These are phyloP conservation scores for Melieria crassipennis DNA, from an alignment of 2,888 invertebrate species.

Conservation along the genomic window DNA sequence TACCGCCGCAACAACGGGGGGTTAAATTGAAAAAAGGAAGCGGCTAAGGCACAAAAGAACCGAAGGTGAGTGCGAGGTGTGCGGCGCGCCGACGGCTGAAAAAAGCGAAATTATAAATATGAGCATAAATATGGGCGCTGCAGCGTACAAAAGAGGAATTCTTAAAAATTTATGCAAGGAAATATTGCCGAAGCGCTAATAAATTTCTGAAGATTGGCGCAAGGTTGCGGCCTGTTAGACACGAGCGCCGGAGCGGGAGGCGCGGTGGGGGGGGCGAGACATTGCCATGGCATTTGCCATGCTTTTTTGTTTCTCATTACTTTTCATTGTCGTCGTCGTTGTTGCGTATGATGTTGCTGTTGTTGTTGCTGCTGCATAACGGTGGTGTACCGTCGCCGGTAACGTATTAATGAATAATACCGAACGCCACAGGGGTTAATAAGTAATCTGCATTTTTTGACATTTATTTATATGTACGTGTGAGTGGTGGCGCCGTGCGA, in stretches of 20 bases:
- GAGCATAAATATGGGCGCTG: slow-evolving; percentile 26
- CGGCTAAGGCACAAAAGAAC: slow-evolving; percentile 36
- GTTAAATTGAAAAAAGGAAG: slow-evolving; percentile 45
- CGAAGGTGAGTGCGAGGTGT: slow-evolving; percentile 36
- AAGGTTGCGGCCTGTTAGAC: slow-evolving; percentile 17
- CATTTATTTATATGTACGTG: slow-evolving; percentile 57
- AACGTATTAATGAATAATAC: slow-evolving; percentile 62
- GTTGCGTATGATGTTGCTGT: background rate
- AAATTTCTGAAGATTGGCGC: slow-evolving; percentile 48
- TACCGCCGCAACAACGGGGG: slow-evolving; percentile 40
- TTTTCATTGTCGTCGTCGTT: background rate
- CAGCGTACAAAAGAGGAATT: slow-evolving; percentile 17
- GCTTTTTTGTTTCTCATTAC: background rate
- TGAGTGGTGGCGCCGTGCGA: background rate
- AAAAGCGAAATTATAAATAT: slow-evolving; percentile 43
- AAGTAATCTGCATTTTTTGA: slow-evolving; percentile 65
- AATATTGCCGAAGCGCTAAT: slow-evolving; percentile 64
- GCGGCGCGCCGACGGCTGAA: slow-evolving; percentile 24
- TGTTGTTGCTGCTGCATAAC: slow-evolving; percentile 5
- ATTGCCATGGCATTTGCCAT: background rate
- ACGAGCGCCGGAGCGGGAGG: background rate
- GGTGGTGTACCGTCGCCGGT: slow-evolving; percentile 3
- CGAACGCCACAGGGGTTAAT: slow-evolving; percentile 62
- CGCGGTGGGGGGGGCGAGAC: background rate
- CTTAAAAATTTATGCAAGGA: slow-evolving; percentile 58